phyloP scores from a whole-genome alignment of 2,888 invertebrate species.

The Ennomos erosarius region DNA sequence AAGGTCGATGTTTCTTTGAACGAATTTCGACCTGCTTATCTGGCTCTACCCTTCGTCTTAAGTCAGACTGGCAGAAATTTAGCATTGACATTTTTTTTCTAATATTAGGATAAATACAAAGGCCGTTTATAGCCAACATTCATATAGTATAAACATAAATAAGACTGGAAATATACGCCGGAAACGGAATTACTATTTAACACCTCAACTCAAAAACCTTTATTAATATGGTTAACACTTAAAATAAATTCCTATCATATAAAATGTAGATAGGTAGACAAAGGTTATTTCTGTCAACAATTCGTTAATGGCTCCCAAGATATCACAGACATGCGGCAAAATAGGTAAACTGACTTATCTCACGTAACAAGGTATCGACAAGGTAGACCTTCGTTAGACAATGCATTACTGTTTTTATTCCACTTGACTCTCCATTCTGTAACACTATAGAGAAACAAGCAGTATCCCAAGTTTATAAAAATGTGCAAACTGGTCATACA shows the following conservation, averaged over 20 bases:
- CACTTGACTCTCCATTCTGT: slow-evolving; percentile 19
- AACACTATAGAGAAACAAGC: slow-evolving; percentile 1
- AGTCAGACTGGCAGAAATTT: no score
- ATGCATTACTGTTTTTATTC: slow-evolving; percentile 35
- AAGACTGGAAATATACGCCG: no score
- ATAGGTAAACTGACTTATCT: slow-evolving; percentile 27
- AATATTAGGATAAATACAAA: no score
- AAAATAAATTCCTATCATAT: slow-evolving; percentile 17
- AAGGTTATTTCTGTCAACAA: slow-evolving; percentile 13
- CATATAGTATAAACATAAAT: no score
- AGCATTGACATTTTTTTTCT: no score
- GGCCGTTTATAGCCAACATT: no score
- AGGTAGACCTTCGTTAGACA: slow-evolving; percentile 33
- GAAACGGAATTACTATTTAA: no score
- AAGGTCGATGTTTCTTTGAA: no score
- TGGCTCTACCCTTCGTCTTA: no score
- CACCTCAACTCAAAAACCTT: neutral
- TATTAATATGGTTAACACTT: slow-evolving; percentile 5
- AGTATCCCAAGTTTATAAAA: slow-evolving; percentile 19
- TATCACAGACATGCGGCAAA: slow-evolving; percentile 15
- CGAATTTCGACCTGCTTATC: no score
- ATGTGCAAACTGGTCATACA: neutral
- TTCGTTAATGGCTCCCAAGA: slow-evolving; percentile 16
- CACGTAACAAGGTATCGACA: slow-evolving; percentile 23
- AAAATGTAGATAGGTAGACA: slow-evolving; percentile 11